These are phyloP conservation scores for Chionodraco myersi DNA, from an alignment of 2,113 vertebrate species.

Conservation along the genomic window DNA sequence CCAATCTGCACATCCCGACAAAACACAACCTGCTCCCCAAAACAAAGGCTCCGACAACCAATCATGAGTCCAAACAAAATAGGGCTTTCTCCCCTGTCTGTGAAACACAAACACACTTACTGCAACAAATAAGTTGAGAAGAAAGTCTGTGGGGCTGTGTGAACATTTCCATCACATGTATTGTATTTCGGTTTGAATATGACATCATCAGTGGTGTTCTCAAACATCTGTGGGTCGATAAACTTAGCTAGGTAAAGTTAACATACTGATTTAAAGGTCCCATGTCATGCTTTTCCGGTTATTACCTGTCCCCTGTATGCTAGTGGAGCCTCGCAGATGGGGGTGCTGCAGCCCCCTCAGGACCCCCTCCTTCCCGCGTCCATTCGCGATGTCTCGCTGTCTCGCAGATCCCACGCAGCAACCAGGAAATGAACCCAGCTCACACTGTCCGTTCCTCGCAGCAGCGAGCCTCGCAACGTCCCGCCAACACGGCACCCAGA, in stretches of 20 bases:
- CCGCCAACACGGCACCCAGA: too few species aligned
- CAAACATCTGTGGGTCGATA: not conserved
- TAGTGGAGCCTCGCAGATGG: too few species aligned
- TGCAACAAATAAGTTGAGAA: not conserved
- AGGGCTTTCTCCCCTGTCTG: not conserved
- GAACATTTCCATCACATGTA: not conserved
- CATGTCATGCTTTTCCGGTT: too few species aligned
- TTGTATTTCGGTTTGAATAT: not conserved
- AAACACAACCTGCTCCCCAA: conserved; percentile 23
- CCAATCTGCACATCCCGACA: conserved; percentile 35
- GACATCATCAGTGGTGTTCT: not conserved
- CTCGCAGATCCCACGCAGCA: too few species aligned
- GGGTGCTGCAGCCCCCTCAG: too few species aligned
- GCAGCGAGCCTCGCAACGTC: too few species aligned
- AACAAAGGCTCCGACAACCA: conserved; percentile 22
- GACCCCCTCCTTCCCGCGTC: too few species aligned
- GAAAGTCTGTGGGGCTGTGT: not conserved
- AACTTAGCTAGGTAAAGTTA: not conserved
- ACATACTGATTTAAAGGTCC: too few species aligned
- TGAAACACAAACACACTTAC: not conserved
- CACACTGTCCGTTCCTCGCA: too few species aligned
- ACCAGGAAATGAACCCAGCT: too few species aligned
- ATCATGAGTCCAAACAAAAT: not conserved
- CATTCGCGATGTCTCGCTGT: too few species aligned
- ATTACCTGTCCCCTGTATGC: too few species aligned